A percentile compares a stretch with the other conserved stretches of the same genome.
phyloP scores from a whole-genome alignment of 2,888 invertebrate species.

The Alcis repandata region DNA sequence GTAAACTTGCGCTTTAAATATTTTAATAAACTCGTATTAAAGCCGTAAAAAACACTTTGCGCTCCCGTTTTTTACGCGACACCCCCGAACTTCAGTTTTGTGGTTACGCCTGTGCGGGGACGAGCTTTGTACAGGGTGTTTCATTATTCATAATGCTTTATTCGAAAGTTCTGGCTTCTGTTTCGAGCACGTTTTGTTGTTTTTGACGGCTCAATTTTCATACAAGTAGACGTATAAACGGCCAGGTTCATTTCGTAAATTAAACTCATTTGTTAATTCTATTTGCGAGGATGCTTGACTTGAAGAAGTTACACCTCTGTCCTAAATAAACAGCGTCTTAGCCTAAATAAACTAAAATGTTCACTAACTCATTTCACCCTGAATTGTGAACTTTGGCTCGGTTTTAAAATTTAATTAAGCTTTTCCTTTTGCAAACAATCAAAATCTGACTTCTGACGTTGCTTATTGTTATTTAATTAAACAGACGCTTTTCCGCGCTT shows the following conservation, averaged over 20 bases:
- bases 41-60: constrained; percentile 85
- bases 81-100: constrained; percentile 64
- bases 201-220: constrained; percentile 69
- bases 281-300: constrained; percentile 27
- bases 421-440: constrained; percentile 16
- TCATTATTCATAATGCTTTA: constrained; percentile 86
- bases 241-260: constrained; percentile 35
- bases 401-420: constrained; percentile 50
- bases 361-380: constrained; percentile 30
- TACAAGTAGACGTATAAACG: constrained; percentile 38
- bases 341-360: constrained; percentile 43
- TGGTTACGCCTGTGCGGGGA: constrained; percentile 52
- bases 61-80: constrained; percentile 78
- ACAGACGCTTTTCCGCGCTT: neutral
- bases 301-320: constrained; percentile 34
- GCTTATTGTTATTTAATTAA: neutral
- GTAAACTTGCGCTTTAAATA: constrained; percentile 84
- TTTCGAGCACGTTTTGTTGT: constrained; percentile 72
- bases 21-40: constrained; percentile 86
- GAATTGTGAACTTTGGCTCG: constrained; percentile 33
- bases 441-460: constrained; percentile 24
- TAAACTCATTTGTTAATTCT: constrained; percentile 39
- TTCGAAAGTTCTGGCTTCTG: constrained; percentile 71
- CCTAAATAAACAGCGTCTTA: constrained; percentile 48
- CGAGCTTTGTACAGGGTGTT: constrained; percentile 72